Base-by-base conservation (phyloP, 2,797 vertebrate genomes). In the Diceros bicornis region DNA sequence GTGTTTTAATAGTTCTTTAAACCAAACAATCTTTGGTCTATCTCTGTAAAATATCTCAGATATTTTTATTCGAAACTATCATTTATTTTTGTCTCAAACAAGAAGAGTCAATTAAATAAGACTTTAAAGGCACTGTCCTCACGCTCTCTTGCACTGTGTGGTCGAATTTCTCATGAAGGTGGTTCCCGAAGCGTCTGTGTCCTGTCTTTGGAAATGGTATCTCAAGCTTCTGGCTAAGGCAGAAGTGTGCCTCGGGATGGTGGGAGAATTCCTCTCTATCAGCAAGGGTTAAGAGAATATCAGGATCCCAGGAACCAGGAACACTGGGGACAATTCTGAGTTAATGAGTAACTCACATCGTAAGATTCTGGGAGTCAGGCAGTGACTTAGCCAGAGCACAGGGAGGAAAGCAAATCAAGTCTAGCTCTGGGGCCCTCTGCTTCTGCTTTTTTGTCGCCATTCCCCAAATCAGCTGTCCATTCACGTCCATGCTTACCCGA, bases 1-100 rank as follows among this genome's bases (percentile, higher is more conserved):
- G 74, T 97, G 92, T 97, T 98, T 97, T 96, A 98, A 98, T 94
- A 96, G 97, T 98, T 98, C 91, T 96, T 97, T 93, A 98, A 97
- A 94, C 87, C 75, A 96, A 90, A 90, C 47, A 32, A 27, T 92
- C 91, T 97, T 68, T 91, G 69, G 52, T 96, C 71, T 95, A 25
- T 66, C 1, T 0, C 52, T 93, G 87, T 69, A 97, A 97, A 98
- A 91, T 64, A 66, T 59, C 89, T 94, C 55, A 64, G 92, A 69
- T 98, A 95, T 96, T 79, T 95, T 96, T 97, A 92, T 97, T 97
- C 95, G 89, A 96, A 92, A 81, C 4, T 59, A 94, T 95, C 71
- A 77, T 62, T 61, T 96, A 89, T 97, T 97, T 98, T 83, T 89
- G 52, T 97, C 64, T 96, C 57, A 72, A 52, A 92, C 72, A 47